phyloP scores from a whole-genome alignment of 2,797 vertebrate species.

The Furcifer pardalis region DNA sequence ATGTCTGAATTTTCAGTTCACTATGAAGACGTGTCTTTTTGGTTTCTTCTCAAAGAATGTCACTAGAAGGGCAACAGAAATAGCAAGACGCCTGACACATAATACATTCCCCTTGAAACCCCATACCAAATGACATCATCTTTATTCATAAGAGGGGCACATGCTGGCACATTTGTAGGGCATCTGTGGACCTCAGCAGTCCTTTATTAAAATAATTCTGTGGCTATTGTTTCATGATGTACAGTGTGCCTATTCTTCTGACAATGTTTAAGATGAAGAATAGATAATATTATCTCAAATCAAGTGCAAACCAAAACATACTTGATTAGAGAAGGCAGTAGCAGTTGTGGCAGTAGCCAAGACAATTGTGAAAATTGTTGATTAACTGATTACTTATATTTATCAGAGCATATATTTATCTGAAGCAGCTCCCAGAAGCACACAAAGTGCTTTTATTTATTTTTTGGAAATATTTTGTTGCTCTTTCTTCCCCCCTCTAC shows the following conservation, averaged over 20 bases:
- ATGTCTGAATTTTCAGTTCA: constrained; percentile 3
- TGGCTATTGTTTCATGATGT: constrained; percentile 2
- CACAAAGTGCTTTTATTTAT: no score
- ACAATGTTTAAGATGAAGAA: constrained; percentile 22
- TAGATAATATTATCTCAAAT: not conserved
- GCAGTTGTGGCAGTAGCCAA: no score
- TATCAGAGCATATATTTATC: no score
- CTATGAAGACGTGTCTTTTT: constrained; percentile 3
- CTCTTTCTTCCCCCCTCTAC: no score
- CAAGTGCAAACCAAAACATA: not conserved
- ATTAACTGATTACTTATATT: no score
- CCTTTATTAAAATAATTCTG: constrained; percentile 36
- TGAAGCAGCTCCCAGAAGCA: no score
- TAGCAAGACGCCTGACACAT: constrained; percentile 29
- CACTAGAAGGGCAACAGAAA: constrained; percentile 33
- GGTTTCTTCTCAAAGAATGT: constrained; percentile 25
- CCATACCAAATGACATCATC: constrained; percentile 43
- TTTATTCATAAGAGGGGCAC: not conserved
- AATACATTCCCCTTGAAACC: constrained; percentile 48
- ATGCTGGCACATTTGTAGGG: constrained; percentile 38
- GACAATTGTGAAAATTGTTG: no score
- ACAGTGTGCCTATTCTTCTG: constrained; percentile 4
- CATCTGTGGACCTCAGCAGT: constrained; percentile 17
- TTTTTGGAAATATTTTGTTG: no score
- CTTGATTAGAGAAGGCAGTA: no score